phyloP scores from a whole-genome alignment of 2,113 vertebrate genomes.

The Chaetodon auriga region DNA sequence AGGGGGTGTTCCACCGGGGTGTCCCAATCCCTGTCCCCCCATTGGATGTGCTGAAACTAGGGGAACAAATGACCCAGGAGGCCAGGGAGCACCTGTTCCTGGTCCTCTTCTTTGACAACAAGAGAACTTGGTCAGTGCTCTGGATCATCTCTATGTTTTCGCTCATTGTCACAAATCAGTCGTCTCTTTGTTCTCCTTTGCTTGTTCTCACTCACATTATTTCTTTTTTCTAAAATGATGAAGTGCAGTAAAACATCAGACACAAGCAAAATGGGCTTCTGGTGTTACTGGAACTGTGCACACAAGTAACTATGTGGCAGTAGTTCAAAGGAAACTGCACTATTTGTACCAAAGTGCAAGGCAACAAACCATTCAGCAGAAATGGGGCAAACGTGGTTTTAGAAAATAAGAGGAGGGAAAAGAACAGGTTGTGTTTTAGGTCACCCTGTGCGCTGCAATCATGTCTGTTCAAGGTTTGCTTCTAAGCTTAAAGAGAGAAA shows the following conservation, averaged over 20 bases:
- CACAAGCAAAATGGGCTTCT: not conserved
- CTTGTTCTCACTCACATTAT: not conserved
- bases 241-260: not conserved
- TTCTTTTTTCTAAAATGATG: not conserved
- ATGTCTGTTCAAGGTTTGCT: not conserved
- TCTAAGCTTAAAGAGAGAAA: not conserved
- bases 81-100: constrained; percentile 98
- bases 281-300: constrained; percentile 31
- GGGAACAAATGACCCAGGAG: constrained; percentile 99
- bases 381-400: constrained; percentile 68
- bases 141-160: not conserved
- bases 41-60: constrained; percentile 96
- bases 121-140: constrained; percentile 94
- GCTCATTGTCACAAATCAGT: not conserved
- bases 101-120: constrained; percentile 99
- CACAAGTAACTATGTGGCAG: not conserved
- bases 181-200: not conserved
- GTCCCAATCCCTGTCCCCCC: constrained; percentile 98
- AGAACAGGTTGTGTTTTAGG: constrained; percentile 42
- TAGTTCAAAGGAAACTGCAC: constrained; percentile 50
- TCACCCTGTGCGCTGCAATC: constrained; percentile 42
- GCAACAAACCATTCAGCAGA: constrained; percentile 42
- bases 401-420: constrained; percentile 26
- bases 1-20: constrained; percentile 97
- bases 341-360: not conserved